A percentile compares a stretch with the other conserved stretches of the same genome.
Evolutionary conservation across 2,113 vertebrate genomes (phyloP).

Genomic region (Daphoenositta chrysoptera): DNA sequence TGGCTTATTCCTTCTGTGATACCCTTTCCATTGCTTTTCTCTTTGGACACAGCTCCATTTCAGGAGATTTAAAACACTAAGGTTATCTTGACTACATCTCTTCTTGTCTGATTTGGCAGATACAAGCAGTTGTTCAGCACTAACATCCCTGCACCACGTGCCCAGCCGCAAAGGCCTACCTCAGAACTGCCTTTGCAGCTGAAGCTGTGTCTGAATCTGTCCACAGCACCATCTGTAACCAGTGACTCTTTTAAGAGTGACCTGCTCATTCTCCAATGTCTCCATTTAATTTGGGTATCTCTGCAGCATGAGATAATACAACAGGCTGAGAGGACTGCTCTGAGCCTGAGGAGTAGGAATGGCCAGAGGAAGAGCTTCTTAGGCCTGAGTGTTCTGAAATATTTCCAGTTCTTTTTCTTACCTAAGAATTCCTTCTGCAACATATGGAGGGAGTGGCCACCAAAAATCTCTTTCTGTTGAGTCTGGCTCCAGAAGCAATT

Average conservation of each 20-base stretch:
- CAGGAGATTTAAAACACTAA: background rate
- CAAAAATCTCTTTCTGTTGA: background rate
- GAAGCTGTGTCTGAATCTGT: background rate
- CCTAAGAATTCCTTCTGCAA: background rate
- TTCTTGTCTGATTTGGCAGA: background rate
- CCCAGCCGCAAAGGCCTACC: background rate
- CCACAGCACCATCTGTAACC: background rate
- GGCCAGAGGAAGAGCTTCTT: background rate
- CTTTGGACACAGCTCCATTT: background rate
- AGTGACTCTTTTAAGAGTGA: accelerated
- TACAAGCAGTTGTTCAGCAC: background rate
- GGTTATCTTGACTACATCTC: background rate
- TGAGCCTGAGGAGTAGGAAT: background rate
- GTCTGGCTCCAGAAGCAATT: background rate
- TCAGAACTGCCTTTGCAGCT: background rate
- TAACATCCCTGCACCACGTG: background rate
- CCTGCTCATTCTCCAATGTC: background rate
- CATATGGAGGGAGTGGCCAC: background rate
- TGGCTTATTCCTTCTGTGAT: background rate
- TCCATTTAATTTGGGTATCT: background rate
- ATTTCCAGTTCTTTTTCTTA: background rate
- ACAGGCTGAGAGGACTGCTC: background rate
- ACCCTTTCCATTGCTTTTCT: background rate
- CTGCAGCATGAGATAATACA: background rate
- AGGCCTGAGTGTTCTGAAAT: background rate